Percentiles rank a stretch among this genome's conserved stretches.
Evolutionary conservation across 2,888 invertebrate genomes (phyloP).

Genomic region (Lottia gigantea): DNA sequence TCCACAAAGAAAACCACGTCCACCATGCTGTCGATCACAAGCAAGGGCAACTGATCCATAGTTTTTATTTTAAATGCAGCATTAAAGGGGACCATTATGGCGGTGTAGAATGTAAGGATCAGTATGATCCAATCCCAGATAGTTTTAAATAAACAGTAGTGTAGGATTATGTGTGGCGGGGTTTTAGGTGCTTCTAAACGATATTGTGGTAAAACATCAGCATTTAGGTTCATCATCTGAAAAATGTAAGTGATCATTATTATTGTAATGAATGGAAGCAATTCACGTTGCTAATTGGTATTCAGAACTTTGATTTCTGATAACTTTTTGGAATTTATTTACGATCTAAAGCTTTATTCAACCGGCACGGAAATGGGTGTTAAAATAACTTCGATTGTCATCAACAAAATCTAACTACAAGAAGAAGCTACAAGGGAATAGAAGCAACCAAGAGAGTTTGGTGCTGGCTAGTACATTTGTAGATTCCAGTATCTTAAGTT

Average conservation of each 20-base stretch:
- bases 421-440: too few species aligned
- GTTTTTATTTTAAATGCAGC: conserved; percentile 99
- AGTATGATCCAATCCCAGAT: conserved; percentile 99
- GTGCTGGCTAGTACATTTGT: too few species aligned
- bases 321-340: too few species aligned
- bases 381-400: too few species aligned
- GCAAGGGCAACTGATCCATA: conserved; percentile 69
- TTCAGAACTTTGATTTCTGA: too few species aligned
- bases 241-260: conserved; percentile 27
- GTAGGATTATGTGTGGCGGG: conserved; percentile 98
- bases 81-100: conserved; percentile 98
- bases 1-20: conserved; percentile 99
- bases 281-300: too few species aligned
- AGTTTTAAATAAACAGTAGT: conserved; percentile 98
- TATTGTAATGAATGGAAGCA: too few species aligned
- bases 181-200: conserved; percentile 98
- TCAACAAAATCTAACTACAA: too few species aligned
- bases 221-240: conserved; percentile 96
- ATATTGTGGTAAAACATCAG: conserved; percentile 83
- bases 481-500: too few species aligned
- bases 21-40: conserved; percentile 82
- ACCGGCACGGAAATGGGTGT: too few species aligned
- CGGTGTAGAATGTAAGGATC: conserved; percentile 99
- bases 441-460: too few species aligned
- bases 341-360: too few species aligned